Conservation (phyloP, 2,113 vertebrate species). For the Canis aureus region DNA sequence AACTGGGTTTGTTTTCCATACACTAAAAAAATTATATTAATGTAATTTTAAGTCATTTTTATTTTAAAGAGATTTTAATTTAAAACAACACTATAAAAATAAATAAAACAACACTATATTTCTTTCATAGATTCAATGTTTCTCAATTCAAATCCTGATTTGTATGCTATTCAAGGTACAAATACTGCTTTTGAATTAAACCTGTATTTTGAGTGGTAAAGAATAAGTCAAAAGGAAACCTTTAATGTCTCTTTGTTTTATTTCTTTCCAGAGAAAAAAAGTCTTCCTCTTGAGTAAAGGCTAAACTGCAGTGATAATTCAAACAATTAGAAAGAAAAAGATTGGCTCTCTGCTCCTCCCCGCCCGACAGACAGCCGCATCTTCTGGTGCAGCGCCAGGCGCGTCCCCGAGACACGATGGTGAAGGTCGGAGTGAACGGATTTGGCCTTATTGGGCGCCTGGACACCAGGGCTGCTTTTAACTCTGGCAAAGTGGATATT, state of each 20-base stretch:
- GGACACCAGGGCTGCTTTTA: too few relatives aligned
- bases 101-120: constrained; percentile 57
- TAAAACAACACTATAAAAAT: constrained; percentile 39
- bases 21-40: constrained; percentile 26
- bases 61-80: constrained; percentile 51
- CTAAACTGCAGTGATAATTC: background rate
- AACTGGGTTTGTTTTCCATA: constrained; percentile 1
- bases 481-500: too few relatives aligned
- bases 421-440: too few relatives aligned
- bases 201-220: constrained; percentile 18
- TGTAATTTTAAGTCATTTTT: constrained; percentile 49
- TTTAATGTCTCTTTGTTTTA: constrained; percentile 48
- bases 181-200: constrained; percentile 51
- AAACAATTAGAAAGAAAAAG: background rate
- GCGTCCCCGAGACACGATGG: too few relatives aligned
- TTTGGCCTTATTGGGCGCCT: too few relatives aligned
- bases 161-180: background rate
- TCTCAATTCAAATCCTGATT: constrained; percentile 59
- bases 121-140: background rate
- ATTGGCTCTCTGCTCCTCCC: too few relatives aligned
- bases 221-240: constrained; percentile 44
- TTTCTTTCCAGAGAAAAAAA: background rate
- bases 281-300: background rate
- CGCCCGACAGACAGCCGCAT: too few relatives aligned
- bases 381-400: too few relatives aligned